Evolutionary conservation across 2,888 invertebrate genomes (phyloP).

Genomic region (Pristionchus exspectatus): DNA sequence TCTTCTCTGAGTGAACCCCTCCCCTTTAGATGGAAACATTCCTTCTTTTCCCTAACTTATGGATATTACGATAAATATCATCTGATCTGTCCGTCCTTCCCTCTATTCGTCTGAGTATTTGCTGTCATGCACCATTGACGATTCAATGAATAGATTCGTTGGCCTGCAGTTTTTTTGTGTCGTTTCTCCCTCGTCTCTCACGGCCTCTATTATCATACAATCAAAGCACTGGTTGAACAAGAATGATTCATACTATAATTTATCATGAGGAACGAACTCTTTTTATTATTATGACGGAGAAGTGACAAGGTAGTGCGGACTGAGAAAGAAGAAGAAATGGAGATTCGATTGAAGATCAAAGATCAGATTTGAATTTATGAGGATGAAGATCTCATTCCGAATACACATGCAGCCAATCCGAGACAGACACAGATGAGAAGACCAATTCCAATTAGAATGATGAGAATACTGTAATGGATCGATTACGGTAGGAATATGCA

Average conservation of each 20-base stretch:
- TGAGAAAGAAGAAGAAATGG: background rate
- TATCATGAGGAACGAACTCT: slow-evolving; percentile 27
- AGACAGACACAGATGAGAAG: slow-evolving; percentile 67
- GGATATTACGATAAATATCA: slow-evolving; percentile 9
- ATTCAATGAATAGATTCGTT: slow-evolving; percentile 31
- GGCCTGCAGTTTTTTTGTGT: slow-evolving; percentile 7
- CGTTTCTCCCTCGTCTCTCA: background rate
- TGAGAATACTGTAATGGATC: slow-evolving; percentile 62
- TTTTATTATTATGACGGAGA: slow-evolving; percentile 43
- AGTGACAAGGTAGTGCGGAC: slow-evolving; percentile 27
- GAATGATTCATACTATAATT: slow-evolving; percentile 2
- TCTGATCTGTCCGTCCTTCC: background rate
- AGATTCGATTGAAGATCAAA: slow-evolving; percentile 45
- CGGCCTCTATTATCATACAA: slow-evolving; percentile 40
- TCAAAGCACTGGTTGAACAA: slow-evolving; percentile 25
- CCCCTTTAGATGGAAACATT: background rate
- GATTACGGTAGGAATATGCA: background rate
- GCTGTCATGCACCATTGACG: slow-evolving; percentile 23
- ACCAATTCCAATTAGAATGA: slow-evolving; percentile 66
- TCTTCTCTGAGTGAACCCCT: background rate
- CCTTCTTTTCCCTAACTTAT: background rate
- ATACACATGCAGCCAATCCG: slow-evolving; percentile 68
- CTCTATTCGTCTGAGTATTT: slow-evolving; percentile 27
- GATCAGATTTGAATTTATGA: slow-evolving; percentile 11
- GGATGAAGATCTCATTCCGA: slow-evolving; percentile 44